Evolutionary conservation across 2,888 invertebrate species (phyloP), one percentile per base, ranked within the genome.

Genomic region (Acholoe squamosa): DNA sequence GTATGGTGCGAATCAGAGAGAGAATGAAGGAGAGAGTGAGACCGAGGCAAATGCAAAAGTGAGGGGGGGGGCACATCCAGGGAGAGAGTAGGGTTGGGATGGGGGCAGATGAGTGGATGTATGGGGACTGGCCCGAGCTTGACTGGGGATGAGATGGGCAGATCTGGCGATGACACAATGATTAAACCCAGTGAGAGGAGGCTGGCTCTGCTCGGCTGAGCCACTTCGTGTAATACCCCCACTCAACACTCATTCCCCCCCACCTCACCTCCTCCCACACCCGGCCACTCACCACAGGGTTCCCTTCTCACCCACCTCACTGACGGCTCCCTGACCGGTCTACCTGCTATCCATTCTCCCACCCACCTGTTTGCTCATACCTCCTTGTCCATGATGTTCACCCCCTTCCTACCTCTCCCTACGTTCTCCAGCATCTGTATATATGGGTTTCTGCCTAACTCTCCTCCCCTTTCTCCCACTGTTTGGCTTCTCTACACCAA

Each of bases 151-250:
- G 61, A n/a, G 61, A 61, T 61, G 22, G 34, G n/a, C 34, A 80
- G 43, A 43, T 80, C 80, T 80, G 80, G 16, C 16, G 80, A 80
- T 80, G 80, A 80, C 80, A 80, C 80, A 33, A 19, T 80, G 80
- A 80, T 80, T 80, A 80, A 80, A 80, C 80, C 80, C n/a, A 33
- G 80, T 80, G 34, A 80, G 80, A 14, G 19, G 34, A 19, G 80
- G 34, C 14, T 19, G 43, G 80, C 80, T 7, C 80, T 16, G 14
- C 14, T 43, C 43, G 80, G 80, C 33, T 80, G 33, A 14, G 19
- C 80, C 43, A 34, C 33, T 43, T 80, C 43, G 22, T 80, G 80
- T 80, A 80, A 80, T 80, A 80, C 80, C 80, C 34, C 80, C 43
- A 80, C 43, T 80, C 33, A 80, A 33, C 80, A 80, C 80, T 19